phyloP scores from a whole-genome alignment of 2,113 vertebrate genomes.

The Xerus inauris region DNA sequence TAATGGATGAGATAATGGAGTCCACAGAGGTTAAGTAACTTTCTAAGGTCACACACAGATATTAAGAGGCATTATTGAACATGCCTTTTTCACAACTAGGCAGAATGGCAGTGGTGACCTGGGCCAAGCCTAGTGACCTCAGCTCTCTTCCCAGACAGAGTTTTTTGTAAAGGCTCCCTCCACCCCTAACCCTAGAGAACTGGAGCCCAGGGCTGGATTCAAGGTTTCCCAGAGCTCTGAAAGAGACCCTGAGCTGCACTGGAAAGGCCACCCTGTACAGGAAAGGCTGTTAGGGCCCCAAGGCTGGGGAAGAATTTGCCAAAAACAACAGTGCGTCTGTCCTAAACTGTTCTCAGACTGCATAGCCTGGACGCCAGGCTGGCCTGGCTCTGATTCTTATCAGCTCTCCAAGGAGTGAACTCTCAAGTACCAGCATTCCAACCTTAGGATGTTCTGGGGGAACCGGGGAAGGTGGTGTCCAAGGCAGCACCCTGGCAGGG shows the following conservation, averaged over 20 bases:
- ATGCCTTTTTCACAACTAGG: background rate
- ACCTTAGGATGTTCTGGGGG: background rate
- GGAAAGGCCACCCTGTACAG: background rate
- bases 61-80: background rate
- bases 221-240: background rate
- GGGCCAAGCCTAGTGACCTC: background rate
- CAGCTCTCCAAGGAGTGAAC: background rate
- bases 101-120: background rate
- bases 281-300: background rate
- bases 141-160: background rate
- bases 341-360: constrained; percentile 8
- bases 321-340: constrained; percentile 19
- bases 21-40: constrained; percentile 2
- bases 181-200: background rate
- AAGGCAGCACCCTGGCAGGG: background rate
- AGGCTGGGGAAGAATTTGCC: constrained; percentile 25
- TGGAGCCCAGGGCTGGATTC: background rate
- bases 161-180: background rate
- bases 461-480: background rate
- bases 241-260: background rate
- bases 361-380: background rate
- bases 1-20: background rate
- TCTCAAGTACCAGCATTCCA: background rate
- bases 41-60: background rate
- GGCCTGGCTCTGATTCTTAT: constrained; percentile 28